Percentiles rank a stretch among this genome's conserved stretches.
These are phyloP conservation scores for Morpho helenor DNA, from an alignment of 2,888 invertebrate genomes.

Conservation along the genomic window DNA sequence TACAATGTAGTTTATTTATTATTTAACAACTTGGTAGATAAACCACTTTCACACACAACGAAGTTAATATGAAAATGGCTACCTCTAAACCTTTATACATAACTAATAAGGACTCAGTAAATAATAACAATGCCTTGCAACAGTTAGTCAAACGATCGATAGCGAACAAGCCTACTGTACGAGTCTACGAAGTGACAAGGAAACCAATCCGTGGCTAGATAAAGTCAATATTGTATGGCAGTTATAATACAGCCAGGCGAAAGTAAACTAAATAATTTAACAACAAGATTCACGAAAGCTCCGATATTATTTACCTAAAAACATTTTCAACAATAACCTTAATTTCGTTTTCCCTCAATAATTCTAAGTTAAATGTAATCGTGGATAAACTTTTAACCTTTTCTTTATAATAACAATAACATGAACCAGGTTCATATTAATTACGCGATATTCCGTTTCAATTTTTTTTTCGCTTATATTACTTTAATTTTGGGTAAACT, in stretches of 20 bases:
- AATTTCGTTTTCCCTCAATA: slow-evolving; percentile 62
- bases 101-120: slow-evolving; percentile 72
- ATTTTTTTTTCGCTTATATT: slow-evolving; percentile 40
- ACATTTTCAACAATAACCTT: slow-evolving; percentile 78
- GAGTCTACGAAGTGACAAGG: slow-evolving; percentile 45
- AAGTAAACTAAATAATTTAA: slow-evolving; percentile 53
- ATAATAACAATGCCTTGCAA: slow-evolving; percentile 69
- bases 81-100: slow-evolving; percentile 76
- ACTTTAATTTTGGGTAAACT: slow-evolving; percentile 53
- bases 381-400: slow-evolving; percentile 74
- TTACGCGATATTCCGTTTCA: slow-evolving; percentile 35
- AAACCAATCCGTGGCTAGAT: slow-evolving; percentile 27
- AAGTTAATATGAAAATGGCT: slow-evolving; percentile 70
- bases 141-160: slow-evolving; percentile 42
- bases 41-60: slow-evolving; percentile 70
- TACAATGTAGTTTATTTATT: slow-evolving; percentile 84
- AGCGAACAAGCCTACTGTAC: slow-evolving; percentile 59
- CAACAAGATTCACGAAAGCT: slow-evolving; percentile 73
- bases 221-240: slow-evolving; percentile 26
- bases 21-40: slow-evolving; percentile 81
- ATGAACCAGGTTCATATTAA: slow-evolving; percentile 63
- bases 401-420: slow-evolving; percentile 71
- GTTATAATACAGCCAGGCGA: slow-evolving; percentile 39
- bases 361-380: slow-evolving; percentile 70
- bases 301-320: slow-evolving; percentile 73